Conservation (phyloP, 2,797 vertebrate genomes). For the Yasuhikotakia modesta region DNA sequence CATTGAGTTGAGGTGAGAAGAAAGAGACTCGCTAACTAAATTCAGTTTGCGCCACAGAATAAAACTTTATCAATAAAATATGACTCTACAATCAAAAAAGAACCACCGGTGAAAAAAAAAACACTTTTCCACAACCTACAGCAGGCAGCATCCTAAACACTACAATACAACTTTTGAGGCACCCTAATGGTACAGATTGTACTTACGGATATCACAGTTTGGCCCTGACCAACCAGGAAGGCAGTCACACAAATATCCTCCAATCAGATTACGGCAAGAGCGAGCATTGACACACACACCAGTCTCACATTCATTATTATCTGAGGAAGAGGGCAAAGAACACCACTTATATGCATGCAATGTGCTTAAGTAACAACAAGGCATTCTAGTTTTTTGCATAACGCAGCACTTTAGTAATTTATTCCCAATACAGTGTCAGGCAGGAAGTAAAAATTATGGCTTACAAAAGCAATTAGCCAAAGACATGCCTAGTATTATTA, state of each 20-base stretch:
- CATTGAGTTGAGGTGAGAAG: neutral
- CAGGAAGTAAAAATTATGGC: neutral
- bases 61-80: constrained; percentile 19
- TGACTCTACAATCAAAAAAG: neutral
- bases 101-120: neutral
- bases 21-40: constrained; percentile 50
- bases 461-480: neutral
- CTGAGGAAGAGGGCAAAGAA: constrained; percentile 61
- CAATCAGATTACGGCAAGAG: constrained; percentile 81
- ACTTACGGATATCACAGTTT: constrained; percentile 81
- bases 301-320: constrained; percentile 80
- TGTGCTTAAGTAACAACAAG: neutral
- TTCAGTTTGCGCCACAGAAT: neutral
- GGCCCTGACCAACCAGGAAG: constrained; percentile 78
- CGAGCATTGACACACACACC: constrained; percentile 76
- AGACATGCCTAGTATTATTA: neutral
- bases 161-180: no score
- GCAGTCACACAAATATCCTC: constrained; percentile 83
- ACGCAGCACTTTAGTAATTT: no score
- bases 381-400: no score
- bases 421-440: neutral
- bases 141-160: neutral
- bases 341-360: neutral
- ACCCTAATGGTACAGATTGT: neutral
- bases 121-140: neutral